phyloP scores from a whole-genome alignment of 2,888 invertebrate genomes.

The Ophioninae sp. region DNA sequence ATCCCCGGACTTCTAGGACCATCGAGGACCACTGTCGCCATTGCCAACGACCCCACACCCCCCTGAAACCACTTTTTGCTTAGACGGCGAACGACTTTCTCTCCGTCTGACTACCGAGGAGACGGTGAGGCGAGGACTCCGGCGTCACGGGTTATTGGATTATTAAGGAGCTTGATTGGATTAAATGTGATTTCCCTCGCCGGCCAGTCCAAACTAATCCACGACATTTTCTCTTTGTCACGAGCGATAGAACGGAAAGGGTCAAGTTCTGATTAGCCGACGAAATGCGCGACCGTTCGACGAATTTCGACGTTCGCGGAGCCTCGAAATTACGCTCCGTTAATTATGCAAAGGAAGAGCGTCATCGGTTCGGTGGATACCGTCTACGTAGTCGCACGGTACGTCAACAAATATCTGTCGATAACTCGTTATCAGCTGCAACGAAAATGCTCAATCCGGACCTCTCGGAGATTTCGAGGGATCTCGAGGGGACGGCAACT shows the following conservation, averaged over 20 bases:
- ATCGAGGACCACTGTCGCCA: conserved; percentile 43
- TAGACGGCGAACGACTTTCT: conserved; percentile 70
- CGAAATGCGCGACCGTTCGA: conserved; percentile 9
- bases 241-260: conserved; percentile 2
- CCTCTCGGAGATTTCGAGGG: conserved; percentile 2
- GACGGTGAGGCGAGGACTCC: conserved; percentile 29
- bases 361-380: conserved; percentile 29
- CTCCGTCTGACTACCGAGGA: conserved; percentile 29
- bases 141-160: conserved; percentile 76
- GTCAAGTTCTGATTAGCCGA: conserved; percentile 61
- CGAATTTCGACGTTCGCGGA: conserved; percentile 33
- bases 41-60: conserved; percentile 57
- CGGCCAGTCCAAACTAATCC: conserved; percentile 66
- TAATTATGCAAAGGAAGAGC: conserved; percentile 51
- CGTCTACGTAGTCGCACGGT: not conserved
- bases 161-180: conserved; percentile 80
- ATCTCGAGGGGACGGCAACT: not conserved
- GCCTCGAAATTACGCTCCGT: conserved; percentile 52
- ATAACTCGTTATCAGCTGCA: not conserved
- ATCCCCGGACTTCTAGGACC: conserved; percentile 17
- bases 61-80: conserved; percentile 71
- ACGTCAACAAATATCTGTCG: not conserved
- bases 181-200: conserved; percentile 76
- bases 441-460: not conserved
- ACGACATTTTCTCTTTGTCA: conserved; percentile 47